Evolutionary conservation across 2,113 vertebrate genomes (phyloP), one percentile per base, ranked within the genome.

Genomic region (Microtus oregoni): DNA sequence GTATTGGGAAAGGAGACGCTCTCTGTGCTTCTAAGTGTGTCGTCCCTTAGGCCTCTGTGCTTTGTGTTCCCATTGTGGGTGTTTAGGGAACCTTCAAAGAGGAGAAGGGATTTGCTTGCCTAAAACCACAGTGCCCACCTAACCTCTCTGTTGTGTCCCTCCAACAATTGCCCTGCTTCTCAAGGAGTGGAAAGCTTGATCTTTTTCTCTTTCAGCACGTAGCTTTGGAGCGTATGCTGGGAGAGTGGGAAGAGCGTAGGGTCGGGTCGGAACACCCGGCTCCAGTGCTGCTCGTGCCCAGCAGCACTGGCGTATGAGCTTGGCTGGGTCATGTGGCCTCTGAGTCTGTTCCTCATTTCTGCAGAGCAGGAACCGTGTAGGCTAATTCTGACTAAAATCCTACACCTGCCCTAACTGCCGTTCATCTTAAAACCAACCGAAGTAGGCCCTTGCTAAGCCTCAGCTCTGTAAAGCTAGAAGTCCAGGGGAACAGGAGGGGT

Each of bases 11-110:
- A 93, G 79, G 89, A 81, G 55, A 35, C 83, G 82, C 88, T 96
- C 86, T 96, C 95, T 97, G 95, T 97, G 97, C 97, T 97, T 90
- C 75, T 97, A 28, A 90, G 50, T 97, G 96, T 97, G 96, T 70
- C 92, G 92, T 96, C 87, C 83, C 81, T 86, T 55, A 88, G 93
- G 94, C 95, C 96, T 70, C 95, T 97, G 10, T 83, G 95, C 97
- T 97, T 96, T 47, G 15, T 97, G 96, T 98, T 90, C 93, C 73
- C 91, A 83, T 95, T 75, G 26, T 75, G 91, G 93, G 95, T 70
- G 73, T 86, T 82, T 92, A 89, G 88, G 89, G 87, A 83, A 79
- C n/a, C 88, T 72, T 70, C 61, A 52, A n/a, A 96, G 90, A 91
- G 91, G 86, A 94, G 93, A 92, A 61, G 41, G 50, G 81, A 41